phyloP scores from a whole-genome alignment of 2,888 invertebrate genomes.

The Trissolcus japonicus region DNA sequence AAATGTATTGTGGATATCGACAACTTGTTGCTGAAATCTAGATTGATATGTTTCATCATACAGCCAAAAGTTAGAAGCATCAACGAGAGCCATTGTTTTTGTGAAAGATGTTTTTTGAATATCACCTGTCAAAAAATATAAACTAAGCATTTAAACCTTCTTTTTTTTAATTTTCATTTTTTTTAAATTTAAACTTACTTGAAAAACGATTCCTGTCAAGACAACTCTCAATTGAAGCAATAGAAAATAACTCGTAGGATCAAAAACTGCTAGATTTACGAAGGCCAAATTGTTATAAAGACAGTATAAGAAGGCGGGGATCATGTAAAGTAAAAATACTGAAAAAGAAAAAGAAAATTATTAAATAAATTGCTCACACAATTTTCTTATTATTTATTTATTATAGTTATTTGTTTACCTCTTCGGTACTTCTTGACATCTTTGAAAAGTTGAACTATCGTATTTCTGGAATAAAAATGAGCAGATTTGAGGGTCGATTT shows the following conservation, averaged over 20 bases:
- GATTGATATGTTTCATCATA: conserved; percentile 90
- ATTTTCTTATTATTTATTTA: not conserved
- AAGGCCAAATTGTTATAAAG: conserved; percentile 96
- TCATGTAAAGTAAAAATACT: conserved; percentile 90
- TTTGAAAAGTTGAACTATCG: conserved; percentile 60
- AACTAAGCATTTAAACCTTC: too few species aligned
- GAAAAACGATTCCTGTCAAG: conserved; percentile 93
- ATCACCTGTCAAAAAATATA: conserved; percentile 81
- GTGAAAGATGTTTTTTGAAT: conserved; percentile 88
- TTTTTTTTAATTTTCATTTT: not conserved
- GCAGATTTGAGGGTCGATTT: not conserved
- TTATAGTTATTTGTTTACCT: conserved; percentile 60
- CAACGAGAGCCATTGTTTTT: conserved; percentile 93
- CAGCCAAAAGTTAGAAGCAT: conserved; percentile 91
- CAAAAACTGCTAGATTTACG: conserved; percentile 91
- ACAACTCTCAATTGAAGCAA: conserved; percentile 94
- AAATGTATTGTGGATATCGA: conserved; percentile 65
- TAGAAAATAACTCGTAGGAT: conserved; percentile 95
- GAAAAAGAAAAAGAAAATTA: conserved; percentile 67
- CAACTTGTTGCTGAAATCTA: conserved; percentile 76
- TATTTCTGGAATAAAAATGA: conserved; percentile 64
- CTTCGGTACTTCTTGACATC: conserved; percentile 67
- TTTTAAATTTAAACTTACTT: conserved; percentile 79
- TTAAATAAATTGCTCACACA: not conserved
- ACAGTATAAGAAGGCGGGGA: conserved; percentile 94